A percentile compares a stretch with the other conserved stretches of the same genome.
Conservation (phyloP, 2,113 vertebrate species). For the Hypanus sabinus region DNA sequence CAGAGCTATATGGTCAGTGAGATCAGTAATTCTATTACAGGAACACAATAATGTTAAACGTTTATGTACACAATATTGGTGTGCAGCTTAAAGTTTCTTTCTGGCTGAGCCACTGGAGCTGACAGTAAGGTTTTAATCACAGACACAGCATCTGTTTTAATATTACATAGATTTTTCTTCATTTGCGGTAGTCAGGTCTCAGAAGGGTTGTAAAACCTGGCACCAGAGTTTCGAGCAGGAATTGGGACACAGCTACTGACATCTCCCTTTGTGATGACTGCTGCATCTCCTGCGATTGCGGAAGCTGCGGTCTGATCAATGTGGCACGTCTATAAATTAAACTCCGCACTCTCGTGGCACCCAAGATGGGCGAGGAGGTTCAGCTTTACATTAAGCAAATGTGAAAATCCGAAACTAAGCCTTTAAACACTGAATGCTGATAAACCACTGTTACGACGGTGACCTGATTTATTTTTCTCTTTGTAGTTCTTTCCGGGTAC, state of each 20-base stretch:
- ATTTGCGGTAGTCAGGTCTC: slow-evolving; percentile 23
- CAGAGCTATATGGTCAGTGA: neutral
- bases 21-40: neutral
- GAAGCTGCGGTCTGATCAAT: slow-evolving; percentile 23
- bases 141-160: slow-evolving; percentile 28
- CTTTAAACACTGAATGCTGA: neutral
- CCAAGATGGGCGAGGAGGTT: neutral
- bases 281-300: slow-evolving; percentile 12
- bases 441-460: slow-evolving; percentile 20
- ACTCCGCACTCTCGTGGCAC: neutral
- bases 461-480: slow-evolving; percentile 1
- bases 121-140: slow-evolving; percentile 21
- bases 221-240: slow-evolving; percentile 13
- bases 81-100: neutral
- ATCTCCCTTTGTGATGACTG: slow-evolving; percentile 29
- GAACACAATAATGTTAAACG: neutral
- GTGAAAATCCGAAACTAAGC: slow-evolving; percentile 13
- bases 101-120: neutral
- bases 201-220: slow-evolving; percentile 33
- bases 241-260: slow-evolving; percentile 20
- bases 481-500: neutral
- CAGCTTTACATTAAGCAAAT: slow-evolving; percentile 2
- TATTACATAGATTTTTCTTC: slow-evolving; percentile 36
- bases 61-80: neutral
- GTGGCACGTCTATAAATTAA: slow-evolving; percentile 12